Base-by-base conservation (phyloP, 35 echinoderm and acorn worm genomes). In the Eucidaris tribuloides region DNA sequence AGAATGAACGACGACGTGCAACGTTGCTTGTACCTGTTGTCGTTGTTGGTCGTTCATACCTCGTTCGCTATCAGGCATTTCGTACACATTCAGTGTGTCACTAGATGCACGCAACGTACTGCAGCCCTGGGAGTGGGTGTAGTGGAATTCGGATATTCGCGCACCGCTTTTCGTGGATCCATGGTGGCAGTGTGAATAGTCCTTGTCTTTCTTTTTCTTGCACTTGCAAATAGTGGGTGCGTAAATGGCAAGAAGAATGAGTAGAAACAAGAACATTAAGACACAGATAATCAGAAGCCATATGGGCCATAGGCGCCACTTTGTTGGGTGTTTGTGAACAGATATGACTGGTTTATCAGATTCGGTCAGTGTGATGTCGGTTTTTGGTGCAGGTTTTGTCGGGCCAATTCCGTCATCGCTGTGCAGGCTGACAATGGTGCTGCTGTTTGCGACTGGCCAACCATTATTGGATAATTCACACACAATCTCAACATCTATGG, bases 1-100 rank as follows among this genome's bases (percentile, higher is more conserved):
- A 19, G 88, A 91, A 35, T 91, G 88, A 52, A 91, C 81, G 5
- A 91, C 88, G 0, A 91, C 82, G 22, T 91, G 88, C 48, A 91
- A 78, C 0, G 88, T 91, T 31, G 88, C 88, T 63, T 91, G 85
- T 18, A 88, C 85, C 44, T 88, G 85, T 28, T 88, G 85, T 39
- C 77, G 39, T 32, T 84, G 81, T 34, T 78, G 50, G 27, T 84
- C 52, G 22, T 17, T 46, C 41, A 40, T 37, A 7, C 68, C 68
- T 1, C 68, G 68, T 20, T 88, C 85, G n/a, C 85, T 88, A 39
- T 88, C 85, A 20, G 85, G 78, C 44, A 77, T 66, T 46, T 88
- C 85, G 59, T 88, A 88, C 5, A 79, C 61, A 60, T 88, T 88
- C 3, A 88, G 41, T 43, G 77, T 62, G 2, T 63, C 68, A 11